Percentiles rank a stretch among this genome's conserved stretches.
These are phyloP conservation scores for Sycophila texana DNA, from an alignment of 2,888 invertebrate genomes.

Conservation along the genomic window DNA sequence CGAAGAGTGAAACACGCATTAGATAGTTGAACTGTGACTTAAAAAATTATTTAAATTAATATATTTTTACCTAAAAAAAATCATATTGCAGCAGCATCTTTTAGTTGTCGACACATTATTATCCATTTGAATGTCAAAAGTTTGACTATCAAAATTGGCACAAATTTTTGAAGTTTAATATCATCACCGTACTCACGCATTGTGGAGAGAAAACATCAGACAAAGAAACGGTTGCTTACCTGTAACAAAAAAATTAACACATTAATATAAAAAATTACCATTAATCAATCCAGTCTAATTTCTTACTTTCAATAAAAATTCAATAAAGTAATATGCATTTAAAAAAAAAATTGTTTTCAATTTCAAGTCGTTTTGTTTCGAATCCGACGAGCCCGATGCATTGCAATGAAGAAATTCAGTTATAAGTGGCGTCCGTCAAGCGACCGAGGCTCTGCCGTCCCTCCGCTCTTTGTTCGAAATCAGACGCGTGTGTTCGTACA, in stretches of 20 bases:
- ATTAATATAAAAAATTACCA: not conserved
- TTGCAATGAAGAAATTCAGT: not conserved
- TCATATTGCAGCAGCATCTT: no score
- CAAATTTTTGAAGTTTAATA: not conserved
- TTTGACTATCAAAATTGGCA: not conserved
- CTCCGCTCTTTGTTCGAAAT: not conserved
- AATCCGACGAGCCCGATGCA: not conserved
- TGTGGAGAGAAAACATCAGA: not conserved
- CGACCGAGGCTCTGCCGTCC: not conserved
- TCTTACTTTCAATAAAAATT: not conserved
- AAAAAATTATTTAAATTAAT: no score
- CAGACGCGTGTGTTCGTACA: not conserved
- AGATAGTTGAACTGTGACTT: no score
- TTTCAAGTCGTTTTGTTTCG: no score
- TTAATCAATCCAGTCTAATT: not conserved
- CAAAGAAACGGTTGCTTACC: constrained; percentile 47
- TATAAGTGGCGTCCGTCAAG: not conserved
- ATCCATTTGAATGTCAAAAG: not conserved
- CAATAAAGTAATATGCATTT: no score
- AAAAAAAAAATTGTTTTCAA: no score
- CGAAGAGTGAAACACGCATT: no score
- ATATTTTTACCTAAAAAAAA: no score
- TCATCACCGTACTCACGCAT: constrained; percentile 33
- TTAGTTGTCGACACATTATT: not conserved
- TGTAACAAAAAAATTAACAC: constrained; percentile 40